phyloP scores from a whole-genome alignment of 2,113 vertebrate species.

The Thomomys bottae region DNA sequence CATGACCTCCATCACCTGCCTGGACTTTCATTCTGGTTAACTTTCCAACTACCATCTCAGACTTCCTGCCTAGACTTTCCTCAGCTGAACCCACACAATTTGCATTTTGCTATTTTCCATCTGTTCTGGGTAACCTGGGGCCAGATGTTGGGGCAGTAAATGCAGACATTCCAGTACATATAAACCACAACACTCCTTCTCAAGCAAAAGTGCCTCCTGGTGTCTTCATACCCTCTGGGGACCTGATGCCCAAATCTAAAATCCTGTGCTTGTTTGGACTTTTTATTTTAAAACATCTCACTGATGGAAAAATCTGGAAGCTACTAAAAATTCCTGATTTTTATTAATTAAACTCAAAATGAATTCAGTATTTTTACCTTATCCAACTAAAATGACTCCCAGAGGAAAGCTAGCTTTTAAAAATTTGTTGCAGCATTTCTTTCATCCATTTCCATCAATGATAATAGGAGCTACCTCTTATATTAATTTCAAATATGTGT shows the following conservation, averaged over 20 bases:
- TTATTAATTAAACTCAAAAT: slow-evolving; percentile 32
- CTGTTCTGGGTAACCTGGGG: neutral
- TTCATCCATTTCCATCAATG: neutral
- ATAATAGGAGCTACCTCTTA: neutral
- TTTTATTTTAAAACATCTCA: neutral
- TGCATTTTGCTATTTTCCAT: slow-evolving; percentile 45
- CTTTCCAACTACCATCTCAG: neutral
- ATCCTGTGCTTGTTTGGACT: neutral
- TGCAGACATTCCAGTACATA: neutral
- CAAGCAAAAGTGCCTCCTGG: neutral
- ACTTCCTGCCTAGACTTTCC: slow-evolving; percentile 7
- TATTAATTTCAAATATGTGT: neutral
- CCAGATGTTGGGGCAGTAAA: neutral
- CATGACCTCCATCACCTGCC: neutral
- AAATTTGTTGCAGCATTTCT: neutral
- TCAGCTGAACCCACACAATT: slow-evolving; percentile 41
- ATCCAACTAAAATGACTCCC: neutral
- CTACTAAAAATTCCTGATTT: neutral
- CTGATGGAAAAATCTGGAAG: neutral
- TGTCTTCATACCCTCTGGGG: neutral
- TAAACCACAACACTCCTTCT: neutral
- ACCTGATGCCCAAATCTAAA: neutral
- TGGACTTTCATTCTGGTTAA: neutral
- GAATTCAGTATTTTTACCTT: neutral
- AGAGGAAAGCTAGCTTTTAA: neutral